Base-by-base conservation (phyloP, 1,140 invertebrate species). In the Maconellicoccus hirsutus region DNA sequence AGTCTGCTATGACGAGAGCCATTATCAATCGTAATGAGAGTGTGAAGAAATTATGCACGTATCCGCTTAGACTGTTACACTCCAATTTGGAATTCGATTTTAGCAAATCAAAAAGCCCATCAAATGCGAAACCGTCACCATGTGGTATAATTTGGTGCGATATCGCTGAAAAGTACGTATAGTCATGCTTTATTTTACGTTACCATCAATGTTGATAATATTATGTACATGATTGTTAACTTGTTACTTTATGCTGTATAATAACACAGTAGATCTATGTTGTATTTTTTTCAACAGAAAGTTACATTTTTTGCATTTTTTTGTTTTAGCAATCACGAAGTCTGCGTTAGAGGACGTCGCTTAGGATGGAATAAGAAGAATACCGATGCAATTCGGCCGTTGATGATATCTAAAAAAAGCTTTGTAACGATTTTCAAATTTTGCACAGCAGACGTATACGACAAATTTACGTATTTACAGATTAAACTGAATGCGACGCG, bases 301-400 rank as follows among this genome's bases (percentile, higher is more conserved):
- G 39, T 42, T 42, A 61, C 52, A 61, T 38, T 27, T 70, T 70
- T 69, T 74, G 71, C 42, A 70, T 75, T 71, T 59, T 72, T 71
- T 72, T n/a, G n/a, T n/a, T 72, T 75, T 72, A 90, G 88, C 59
- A 73, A 81, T 29, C 78, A 83, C 29, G 91, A 95, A 81, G 84
- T 94, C 16, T 83, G 85, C 61, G 88, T 93, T 0, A 85, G 89
- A 78, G 93, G 93, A 27, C 85, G 83, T 76, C 89, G 86, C 73
- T 87, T 91, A 79, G 93, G 93, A 1, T 80, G 86, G 14, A 93
- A 90, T 1, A 92, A 89, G 75, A 93, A 89, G 77, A 85, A 83
- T 70, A 72, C 80, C 16, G 75, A 82, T 70, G 1, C 6, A 1
- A 29, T 23, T 12, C 19, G 38, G 4, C 22, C 70, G 23, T 66